Conservation (phyloP, 2,888 invertebrate species). For the Clivina fossor region DNA sequence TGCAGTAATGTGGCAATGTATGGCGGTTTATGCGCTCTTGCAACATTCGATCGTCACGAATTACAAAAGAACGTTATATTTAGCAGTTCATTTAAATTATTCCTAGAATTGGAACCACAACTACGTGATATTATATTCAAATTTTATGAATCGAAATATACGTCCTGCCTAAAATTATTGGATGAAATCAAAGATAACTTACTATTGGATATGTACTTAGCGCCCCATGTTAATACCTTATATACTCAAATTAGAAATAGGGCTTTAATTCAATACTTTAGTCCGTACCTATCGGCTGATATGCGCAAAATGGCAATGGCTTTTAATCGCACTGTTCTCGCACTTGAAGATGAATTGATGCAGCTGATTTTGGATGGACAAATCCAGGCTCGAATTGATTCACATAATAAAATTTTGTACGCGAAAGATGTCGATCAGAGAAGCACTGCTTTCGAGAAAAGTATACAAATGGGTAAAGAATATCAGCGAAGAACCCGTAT, state of each 20-base stretch:
- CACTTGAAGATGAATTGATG: conserved; percentile 95
- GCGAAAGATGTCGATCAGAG: conserved; percentile 96
- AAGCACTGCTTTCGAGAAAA: conserved; percentile 91
- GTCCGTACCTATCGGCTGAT: conserved; percentile 95
- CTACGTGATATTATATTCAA: conserved; percentile 95
- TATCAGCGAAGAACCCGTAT: conserved; percentile 90
- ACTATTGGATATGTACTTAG: conserved; percentile 95
- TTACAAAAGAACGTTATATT: conserved; percentile 92
- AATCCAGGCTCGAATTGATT: conserved; percentile 96
- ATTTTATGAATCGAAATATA: conserved; percentile 98
- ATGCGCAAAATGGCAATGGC: conserved; percentile 95
- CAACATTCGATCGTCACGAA: conserved; percentile 94
- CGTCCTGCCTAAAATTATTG: conserved; percentile 87
- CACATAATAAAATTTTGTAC: conserved; percentile 95
- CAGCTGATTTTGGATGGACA: conserved; percentile 93
- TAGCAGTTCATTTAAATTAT: conserved; percentile 93
- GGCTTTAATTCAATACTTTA: conserved; percentile 94
- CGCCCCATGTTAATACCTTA: conserved; percentile 87
- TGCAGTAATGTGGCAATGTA: conserved; percentile 96
- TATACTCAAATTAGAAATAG: conserved; percentile 95
- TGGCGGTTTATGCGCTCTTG: conserved; percentile 95
- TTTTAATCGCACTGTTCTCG: conserved; percentile 89
- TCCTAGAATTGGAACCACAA: conserved; percentile 96
- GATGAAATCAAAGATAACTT: conserved; percentile 96
- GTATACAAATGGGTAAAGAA: conserved; percentile 86